A percentile compares a stretch with the other conserved stretches of the same genome.
These are phyloP conservation scores for Trichogramma pretiosum DNA, from an alignment of 1,140 invertebrate genomes.

Conservation along the genomic window DNA sequence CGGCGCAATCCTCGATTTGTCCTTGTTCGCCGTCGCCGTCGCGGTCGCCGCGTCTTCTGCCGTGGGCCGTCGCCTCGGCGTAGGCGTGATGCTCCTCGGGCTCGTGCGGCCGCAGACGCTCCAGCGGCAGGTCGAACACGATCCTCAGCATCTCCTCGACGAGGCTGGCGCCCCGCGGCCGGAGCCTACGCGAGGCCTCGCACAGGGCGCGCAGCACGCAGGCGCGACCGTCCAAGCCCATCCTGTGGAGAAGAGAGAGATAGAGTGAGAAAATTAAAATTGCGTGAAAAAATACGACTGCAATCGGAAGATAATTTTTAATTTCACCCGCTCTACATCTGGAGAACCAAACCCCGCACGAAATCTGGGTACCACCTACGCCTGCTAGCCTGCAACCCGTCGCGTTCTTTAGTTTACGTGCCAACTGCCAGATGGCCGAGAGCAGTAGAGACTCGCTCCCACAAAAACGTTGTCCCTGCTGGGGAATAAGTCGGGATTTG, in stretches of 20 bases:
- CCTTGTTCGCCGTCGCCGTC: too few species aligned
- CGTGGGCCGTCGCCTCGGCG: conserved; percentile 54
- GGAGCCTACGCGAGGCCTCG: conserved; percentile 57
- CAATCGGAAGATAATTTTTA: too few species aligned
- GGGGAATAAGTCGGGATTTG: too few species aligned
- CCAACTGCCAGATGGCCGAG: too few species aligned
- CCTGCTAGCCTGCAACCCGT: too few species aligned
- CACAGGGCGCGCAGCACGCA: conserved; percentile 61
- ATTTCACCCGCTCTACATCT: too few species aligned
- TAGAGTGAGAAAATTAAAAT: too few species aligned
- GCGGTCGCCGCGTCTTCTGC: conserved; percentile 46
- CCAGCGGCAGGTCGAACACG: conserved; percentile 59
- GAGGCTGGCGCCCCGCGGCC: conserved; percentile 53
- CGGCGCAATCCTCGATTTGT: conserved; percentile 47
- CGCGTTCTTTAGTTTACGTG: too few species aligned
- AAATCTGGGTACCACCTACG: too few species aligned
- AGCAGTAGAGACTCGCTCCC: too few species aligned
- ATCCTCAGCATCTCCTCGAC: conserved; percentile 63
- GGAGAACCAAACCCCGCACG: too few species aligned
- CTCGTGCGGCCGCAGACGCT: conserved; percentile 52
- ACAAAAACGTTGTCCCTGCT: too few species aligned
- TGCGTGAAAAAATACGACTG: neutral
- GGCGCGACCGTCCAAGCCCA: conserved; percentile 58
- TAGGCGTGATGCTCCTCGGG: conserved; percentile 59
- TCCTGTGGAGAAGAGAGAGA: conserved; percentile 44